Evolutionary conservation across 2,888 invertebrate genomes (phyloP).

Genomic region (Notodonta dromedarius): DNA sequence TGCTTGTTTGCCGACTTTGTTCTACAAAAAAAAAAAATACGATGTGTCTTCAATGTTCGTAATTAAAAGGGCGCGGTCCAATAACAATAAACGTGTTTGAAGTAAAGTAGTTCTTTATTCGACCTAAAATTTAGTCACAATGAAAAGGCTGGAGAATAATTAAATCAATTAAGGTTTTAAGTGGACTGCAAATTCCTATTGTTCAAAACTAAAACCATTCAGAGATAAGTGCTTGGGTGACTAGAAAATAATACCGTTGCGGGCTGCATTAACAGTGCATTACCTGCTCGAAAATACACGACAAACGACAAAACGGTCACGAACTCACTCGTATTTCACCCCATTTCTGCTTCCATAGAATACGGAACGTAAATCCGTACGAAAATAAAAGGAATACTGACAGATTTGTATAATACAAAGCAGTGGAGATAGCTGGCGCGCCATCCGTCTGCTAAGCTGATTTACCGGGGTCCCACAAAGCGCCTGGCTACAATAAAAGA

Average conservation of each 20-base stretch:
- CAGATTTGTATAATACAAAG: constrained; percentile 65
- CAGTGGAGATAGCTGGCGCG: constrained; percentile 62
- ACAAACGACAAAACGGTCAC: constrained; percentile 5
- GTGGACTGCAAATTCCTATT: not conserved
- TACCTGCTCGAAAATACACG: not conserved
- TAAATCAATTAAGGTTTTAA: not conserved
- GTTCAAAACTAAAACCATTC: not conserved
- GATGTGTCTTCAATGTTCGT: too few species aligned
- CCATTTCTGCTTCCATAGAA: not conserved
- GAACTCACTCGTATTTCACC: constrained; percentile 1
- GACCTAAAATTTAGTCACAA: not conserved
- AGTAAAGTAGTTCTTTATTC: too few species aligned
- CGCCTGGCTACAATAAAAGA: constrained; percentile 68
- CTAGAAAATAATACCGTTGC: constrained; percentile 2
- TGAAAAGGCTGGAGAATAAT: not conserved
- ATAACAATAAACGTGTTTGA: too few species aligned
- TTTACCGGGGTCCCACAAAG: constrained; percentile 74
- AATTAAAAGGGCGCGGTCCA: too few species aligned
- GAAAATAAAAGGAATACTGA: constrained; percentile 38
- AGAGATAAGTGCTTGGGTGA: not conserved
- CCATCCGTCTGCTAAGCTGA: constrained; percentile 78
- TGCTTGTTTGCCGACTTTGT: too few species aligned
- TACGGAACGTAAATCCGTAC: constrained; percentile 11
- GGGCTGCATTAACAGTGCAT: not conserved
- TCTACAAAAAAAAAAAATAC: too few species aligned